These are phyloP conservation scores for Xiphydria camelus DNA, from an alignment of 2,888 invertebrate species.

Conservation along the genomic window DNA sequence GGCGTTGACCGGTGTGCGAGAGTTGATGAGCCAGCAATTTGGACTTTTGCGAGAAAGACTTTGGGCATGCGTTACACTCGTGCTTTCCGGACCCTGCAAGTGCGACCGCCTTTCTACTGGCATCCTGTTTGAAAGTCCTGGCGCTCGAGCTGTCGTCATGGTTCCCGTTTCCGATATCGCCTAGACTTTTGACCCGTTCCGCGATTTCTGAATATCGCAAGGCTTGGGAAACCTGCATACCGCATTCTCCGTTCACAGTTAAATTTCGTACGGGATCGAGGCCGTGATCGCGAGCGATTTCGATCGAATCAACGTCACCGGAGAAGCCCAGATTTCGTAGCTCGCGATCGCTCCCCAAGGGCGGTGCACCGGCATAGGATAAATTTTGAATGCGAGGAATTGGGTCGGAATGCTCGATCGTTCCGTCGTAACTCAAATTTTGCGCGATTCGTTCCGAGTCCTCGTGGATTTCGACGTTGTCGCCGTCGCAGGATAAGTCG, in stretches of 20 bases:
- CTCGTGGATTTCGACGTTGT: constrained; percentile 43
- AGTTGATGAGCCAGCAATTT: constrained; percentile 44
- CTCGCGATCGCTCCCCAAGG: constrained; percentile 25
- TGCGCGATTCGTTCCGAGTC: constrained; percentile 39
- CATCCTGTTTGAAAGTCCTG: constrained; percentile 1
- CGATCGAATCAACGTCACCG: constrained; percentile 28
- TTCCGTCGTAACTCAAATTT: constrained; percentile 34
- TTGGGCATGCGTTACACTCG: constrained; percentile 42
- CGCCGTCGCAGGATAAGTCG: constrained; percentile 42
- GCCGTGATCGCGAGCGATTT: constrained; percentile 9
- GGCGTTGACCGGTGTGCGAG: constrained; percentile 43
- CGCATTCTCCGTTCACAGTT: constrained; percentile 21
- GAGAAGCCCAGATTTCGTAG: constrained; percentile 34
- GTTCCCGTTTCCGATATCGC: constrained; percentile 11
- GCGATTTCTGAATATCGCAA: constrained; percentile 25
- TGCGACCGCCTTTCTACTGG: constrained; percentile 6
- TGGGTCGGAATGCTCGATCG: constrained; percentile 29
- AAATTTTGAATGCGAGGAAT: constrained; percentile 38
- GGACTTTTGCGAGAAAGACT: constrained; percentile 45
- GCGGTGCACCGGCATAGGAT: constrained; percentile 29
- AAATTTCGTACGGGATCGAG: constrained; percentile 20
- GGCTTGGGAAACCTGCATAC: constrained; percentile 17
- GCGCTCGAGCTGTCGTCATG: constrained; percentile 4
- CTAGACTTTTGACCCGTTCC: not conserved
- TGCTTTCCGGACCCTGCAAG: constrained; percentile 27